Evolutionary conservation across 2,113 vertebrate genomes (phyloP).

Genomic region (Microcebus jonahi): DNA sequence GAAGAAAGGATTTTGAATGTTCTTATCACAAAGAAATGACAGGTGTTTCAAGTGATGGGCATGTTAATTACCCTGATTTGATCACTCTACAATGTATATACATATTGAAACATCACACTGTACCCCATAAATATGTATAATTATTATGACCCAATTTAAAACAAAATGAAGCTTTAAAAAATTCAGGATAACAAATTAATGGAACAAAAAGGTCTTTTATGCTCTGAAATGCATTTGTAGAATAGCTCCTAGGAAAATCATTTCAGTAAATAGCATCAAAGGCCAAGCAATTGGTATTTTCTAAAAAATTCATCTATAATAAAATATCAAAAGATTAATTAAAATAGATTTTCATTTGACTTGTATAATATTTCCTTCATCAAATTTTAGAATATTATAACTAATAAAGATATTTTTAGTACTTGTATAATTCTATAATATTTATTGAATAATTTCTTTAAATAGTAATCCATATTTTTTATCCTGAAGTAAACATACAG

Average conservation of each 20-base stretch:
- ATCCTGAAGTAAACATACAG: background rate
- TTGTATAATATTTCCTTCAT: background rate
- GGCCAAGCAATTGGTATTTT: background rate
- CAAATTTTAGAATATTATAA: constrained; percentile 36
- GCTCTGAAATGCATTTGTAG: background rate
- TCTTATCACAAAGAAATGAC: background rate
- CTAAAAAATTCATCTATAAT: background rate
- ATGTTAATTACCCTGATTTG: background rate
- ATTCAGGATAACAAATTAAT: background rate
- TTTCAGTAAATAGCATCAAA: background rate
- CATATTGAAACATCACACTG: background rate
- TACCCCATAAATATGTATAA: background rate
- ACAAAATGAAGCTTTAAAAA: background rate
- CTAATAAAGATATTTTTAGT: background rate
- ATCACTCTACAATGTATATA: background rate
- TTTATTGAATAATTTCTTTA: background rate
- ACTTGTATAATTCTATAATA: background rate
- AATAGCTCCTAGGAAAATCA: background rate
- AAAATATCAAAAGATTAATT: background rate
- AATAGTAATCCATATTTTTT: background rate
- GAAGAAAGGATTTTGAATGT: background rate
- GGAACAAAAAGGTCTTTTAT: background rate
- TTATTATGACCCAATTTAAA: background rate
- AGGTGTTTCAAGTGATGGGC: background rate
- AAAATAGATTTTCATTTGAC: background rate